phyloP scores from a whole-genome alignment of 2,797 vertebrate species.

The Pangasius sanitwongsei region DNA sequence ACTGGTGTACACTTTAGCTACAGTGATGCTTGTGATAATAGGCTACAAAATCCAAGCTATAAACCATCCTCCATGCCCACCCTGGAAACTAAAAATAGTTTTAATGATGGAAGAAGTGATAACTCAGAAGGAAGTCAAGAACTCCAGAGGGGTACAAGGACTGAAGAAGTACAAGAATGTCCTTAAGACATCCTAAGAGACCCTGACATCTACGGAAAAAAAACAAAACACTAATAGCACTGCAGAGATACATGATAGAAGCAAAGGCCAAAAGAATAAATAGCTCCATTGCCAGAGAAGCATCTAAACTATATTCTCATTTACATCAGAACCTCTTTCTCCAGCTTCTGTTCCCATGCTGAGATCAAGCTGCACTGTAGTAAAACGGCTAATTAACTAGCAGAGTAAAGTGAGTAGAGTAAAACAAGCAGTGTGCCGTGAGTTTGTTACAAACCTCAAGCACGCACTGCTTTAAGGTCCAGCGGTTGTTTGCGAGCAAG shows the following conservation, averaged over 20 bases:
- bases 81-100: background rate
- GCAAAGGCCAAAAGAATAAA: conserved; percentile 10
- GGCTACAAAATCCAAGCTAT: background rate
- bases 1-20: background rate
- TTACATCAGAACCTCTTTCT: conserved; percentile 24
- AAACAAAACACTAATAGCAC: background rate
- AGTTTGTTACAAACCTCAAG: conserved; percentile 22
- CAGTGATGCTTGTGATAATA: background rate
- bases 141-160: background rate
- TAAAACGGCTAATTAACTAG: conserved; percentile 9
- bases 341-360: background rate
- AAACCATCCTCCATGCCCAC: background rate
- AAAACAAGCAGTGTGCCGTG: conserved; percentile 6
- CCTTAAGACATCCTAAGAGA: background rate
- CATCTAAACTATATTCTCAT: background rate
- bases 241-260: conserved; percentile 9
- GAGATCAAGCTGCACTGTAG: background rate
- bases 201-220: background rate
- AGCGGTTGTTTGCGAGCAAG: background rate
- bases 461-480: conserved; percentile 11
- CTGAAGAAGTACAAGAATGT: background rate
- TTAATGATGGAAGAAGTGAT: background rate
- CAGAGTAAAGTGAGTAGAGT: conserved; percentile 5
- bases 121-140: background rate
- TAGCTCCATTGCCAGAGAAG: background rate